Evolutionary conservation across 1,140 invertebrate species (phyloP).

Genomic region (Trichonephila clavata): DNA sequence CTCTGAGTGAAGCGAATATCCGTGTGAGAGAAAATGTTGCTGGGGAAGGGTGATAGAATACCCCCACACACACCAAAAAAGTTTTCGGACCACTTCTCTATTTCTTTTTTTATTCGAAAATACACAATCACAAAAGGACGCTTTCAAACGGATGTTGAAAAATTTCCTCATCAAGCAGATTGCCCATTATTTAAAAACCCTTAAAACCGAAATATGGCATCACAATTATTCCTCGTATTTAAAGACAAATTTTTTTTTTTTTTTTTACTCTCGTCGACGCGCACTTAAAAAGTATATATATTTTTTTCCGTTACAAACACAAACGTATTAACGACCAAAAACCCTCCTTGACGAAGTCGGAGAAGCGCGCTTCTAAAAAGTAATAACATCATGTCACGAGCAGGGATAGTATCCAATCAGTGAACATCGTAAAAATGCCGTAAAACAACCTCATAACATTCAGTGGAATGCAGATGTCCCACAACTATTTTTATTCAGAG

Average conservation of each 20-base stretch:
- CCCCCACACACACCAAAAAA: too few relatives aligned
- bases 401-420: background rate
- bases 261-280: background rate
- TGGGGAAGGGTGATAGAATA: too few relatives aligned
- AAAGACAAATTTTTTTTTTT: background rate
- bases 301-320: background rate
- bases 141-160: background rate
- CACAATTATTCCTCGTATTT: background rate
- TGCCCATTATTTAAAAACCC: background rate
- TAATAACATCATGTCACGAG: conserved; percentile 4
- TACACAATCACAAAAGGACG: background rate
- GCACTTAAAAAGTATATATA: background rate
- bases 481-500: conserved; percentile 25
- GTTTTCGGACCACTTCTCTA: background rate
- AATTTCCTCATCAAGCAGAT: background rate
- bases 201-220: background rate
- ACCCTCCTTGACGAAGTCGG: background rate
- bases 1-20: too few relatives aligned
- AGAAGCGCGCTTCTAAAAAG: background rate
- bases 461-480: conserved; percentile 35
- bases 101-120: background rate
- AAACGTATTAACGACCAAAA: background rate
- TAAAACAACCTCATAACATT: conserved; percentile 54
- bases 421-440: conserved; percentile 47
- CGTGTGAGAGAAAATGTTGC: too few relatives aligned